Evolutionary conservation across 2,888 invertebrate species (phyloP), one percentile per base, ranked within the genome.

Genomic region (Rotaria magnacalcarata): DNA sequence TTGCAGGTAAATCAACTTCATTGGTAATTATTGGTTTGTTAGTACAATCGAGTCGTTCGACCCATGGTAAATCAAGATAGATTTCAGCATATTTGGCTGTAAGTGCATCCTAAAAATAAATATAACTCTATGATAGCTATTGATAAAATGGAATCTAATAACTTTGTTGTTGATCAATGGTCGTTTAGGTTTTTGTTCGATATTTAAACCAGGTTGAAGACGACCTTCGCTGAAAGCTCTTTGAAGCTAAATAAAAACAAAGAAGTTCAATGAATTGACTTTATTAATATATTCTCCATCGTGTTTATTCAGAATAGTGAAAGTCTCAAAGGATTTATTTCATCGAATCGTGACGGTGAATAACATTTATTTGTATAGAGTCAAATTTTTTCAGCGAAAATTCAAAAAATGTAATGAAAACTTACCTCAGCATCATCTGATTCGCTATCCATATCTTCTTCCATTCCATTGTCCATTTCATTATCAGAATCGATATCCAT

Each of bases 101-200:
- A 11, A 87, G 47, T 60, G 47, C 50, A 24, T 84, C 87, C 87
- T 87, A 56, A 56, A 80, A 80, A 8, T 6, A n/a, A 14, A n/a
- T 4, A 50, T 11, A 50, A 50, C 16, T 52, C 52, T 52, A 52
- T 52, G 52, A 52, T 8, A 52, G 7, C 11, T 47, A 11, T 47
- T 2, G 7, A 47, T 11, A 5, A 47, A 47, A 11, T 10, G 11
- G 21, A 21, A 21, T 19, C 1, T 19, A 47, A 24, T 54, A 75
- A 86, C 86, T 84, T 87, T 85, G 19, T 87, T 84, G 47, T 85
- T 67, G 34, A 87, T 80, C 43, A 87, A 87, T 84, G 85, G 52
- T 80, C 85, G 75, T 21, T 54, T n/a, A 24, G 60, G 43, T 80
- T 74, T 43, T 52, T 74, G n/a, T 50, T 56, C 85, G 21, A 85